These are phyloP conservation scores for Plebejus anna DNA, from an alignment of 2,888 invertebrate species.

Conservation along the genomic window DNA sequence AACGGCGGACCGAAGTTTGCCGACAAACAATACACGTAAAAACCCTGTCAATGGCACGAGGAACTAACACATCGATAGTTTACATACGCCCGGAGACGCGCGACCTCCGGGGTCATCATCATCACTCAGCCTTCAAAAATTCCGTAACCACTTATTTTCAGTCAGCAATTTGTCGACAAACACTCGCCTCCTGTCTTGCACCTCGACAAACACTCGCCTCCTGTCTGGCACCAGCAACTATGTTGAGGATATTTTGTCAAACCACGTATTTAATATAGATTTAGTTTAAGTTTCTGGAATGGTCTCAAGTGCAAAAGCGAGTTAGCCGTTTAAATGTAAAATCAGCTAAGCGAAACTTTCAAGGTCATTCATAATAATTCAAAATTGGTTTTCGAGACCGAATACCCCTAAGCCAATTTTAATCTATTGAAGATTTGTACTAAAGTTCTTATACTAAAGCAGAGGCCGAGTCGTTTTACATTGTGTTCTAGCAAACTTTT, in stretches of 20 bases:
- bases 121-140: not conserved
- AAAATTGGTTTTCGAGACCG: not conserved
- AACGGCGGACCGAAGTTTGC: not conserved
- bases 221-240: not conserved
- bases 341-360: not conserved
- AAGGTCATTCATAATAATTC: not conserved
- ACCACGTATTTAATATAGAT: not conserved
- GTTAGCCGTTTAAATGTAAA: too few relatives aligned
- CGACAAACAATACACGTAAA: not conserved
- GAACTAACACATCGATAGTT: conserved; percentile 14
- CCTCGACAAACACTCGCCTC: not conserved
- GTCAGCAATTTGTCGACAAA: not conserved
- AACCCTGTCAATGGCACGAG: conserved; percentile 13
- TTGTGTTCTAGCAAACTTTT: not conserved
- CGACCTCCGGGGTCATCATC: not conserved
- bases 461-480: not conserved
- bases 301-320: too few relatives aligned
- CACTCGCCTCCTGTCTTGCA: not conserved
- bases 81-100: not conserved
- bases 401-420: not conserved
- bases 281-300: not conserved
- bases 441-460: not conserved
- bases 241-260: not conserved
- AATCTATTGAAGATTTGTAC: too few relatives aligned
- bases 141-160: not conserved